A percentile compares a stretch with the other conserved stretches of the same genome.
phyloP scores from a whole-genome alignment of 2,797 vertebrate genomes.

The Rhynchotus rufescens region DNA sequence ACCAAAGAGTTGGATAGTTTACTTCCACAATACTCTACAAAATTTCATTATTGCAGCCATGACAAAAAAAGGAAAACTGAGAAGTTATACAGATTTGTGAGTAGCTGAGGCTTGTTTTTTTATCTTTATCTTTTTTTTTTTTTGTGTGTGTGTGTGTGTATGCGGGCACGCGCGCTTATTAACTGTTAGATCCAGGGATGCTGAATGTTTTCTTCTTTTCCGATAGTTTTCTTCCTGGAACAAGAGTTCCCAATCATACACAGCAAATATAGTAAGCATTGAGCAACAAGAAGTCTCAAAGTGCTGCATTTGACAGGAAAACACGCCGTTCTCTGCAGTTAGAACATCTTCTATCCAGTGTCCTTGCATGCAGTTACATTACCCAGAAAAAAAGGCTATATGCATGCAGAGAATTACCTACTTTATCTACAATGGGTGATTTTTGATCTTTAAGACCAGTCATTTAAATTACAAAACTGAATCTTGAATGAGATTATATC shows the following conservation, averaged over 20 bases:
- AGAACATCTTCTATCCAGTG: not conserved
- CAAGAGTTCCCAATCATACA: not conserved
- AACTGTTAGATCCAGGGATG: constrained; percentile 5
- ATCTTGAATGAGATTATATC: constrained; percentile 15
- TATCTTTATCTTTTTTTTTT: not conserved
- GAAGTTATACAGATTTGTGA: constrained; percentile 38
- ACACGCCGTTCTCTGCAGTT: not conserved
- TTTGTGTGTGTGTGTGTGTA: not conserved
- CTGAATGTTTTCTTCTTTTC: too few species aligned
- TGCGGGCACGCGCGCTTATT: not conserved
- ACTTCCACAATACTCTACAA: constrained; percentile 35
- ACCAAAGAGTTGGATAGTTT: constrained; percentile 58
- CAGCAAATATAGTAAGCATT: constrained; percentile 7
- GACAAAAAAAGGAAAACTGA: constrained; percentile 63
- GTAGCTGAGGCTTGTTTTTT: not conserved
- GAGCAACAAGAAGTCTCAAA: not conserved
- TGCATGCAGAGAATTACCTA: not conserved
- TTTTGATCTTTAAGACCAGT: constrained; percentile 1
- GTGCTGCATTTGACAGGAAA: not conserved
- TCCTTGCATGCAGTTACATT: not conserved
- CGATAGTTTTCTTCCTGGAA: constrained; percentile 12
- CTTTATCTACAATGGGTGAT: not conserved
- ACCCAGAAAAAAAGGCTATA: not conserved
- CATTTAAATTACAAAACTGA: constrained; percentile 35
- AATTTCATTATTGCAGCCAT: constrained; percentile 50